Evolutionary conservation across 1,140 invertebrate species (phyloP).

Genomic region (Drosophila triauraria): DNA sequence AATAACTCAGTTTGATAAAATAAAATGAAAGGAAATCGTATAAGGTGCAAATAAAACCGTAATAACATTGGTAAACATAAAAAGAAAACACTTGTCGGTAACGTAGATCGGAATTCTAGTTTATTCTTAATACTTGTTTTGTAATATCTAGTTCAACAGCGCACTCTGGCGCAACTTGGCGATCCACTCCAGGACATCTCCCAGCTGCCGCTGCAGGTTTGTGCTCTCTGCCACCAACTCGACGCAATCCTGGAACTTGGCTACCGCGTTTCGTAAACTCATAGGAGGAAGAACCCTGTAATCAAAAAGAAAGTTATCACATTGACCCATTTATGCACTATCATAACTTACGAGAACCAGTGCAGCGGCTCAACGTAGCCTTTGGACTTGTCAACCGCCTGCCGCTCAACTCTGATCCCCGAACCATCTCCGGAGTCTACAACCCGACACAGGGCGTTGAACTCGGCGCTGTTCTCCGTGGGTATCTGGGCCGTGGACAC

Average conservation of each 20-base stretch:
- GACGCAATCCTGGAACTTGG: slow-evolving; percentile 87
- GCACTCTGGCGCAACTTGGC: slow-evolving; percentile 32
- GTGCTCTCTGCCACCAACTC: slow-evolving; percentile 86
- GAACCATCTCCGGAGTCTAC: slow-evolving; percentile 17
- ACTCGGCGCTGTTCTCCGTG: slow-evolving; percentile 78
- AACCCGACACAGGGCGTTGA: slow-evolving; percentile 72
- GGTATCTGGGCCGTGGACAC: slow-evolving; percentile 77
- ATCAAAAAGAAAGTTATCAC: background rate
- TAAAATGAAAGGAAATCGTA: background rate
- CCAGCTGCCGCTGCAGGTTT: slow-evolving; percentile 87
- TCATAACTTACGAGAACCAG: slow-evolving; percentile 86
- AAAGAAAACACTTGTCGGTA: background rate
- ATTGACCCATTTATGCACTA: background rate
- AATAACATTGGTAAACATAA: background rate
- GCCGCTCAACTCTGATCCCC: slow-evolving; percentile 36
- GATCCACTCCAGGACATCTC: slow-evolving; percentile 57
- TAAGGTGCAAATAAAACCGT: background rate
- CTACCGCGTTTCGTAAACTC: slow-evolving; percentile 87
- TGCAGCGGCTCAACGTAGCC: slow-evolving; percentile 87
- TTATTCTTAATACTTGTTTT: slow-evolving; percentile 46
- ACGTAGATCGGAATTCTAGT: slow-evolving; percentile 7
- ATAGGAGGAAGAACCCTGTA: slow-evolving; percentile 88
- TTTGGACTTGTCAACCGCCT: slow-evolving; percentile 65
- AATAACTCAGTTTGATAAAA: too few relatives aligned
- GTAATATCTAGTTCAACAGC: slow-evolving; percentile 9